Percentiles rank a stretch among this genome's conserved stretches.
Conservation (phyloP, 2,113 vertebrate genomes). For the Platycercus adscitus region DNA sequence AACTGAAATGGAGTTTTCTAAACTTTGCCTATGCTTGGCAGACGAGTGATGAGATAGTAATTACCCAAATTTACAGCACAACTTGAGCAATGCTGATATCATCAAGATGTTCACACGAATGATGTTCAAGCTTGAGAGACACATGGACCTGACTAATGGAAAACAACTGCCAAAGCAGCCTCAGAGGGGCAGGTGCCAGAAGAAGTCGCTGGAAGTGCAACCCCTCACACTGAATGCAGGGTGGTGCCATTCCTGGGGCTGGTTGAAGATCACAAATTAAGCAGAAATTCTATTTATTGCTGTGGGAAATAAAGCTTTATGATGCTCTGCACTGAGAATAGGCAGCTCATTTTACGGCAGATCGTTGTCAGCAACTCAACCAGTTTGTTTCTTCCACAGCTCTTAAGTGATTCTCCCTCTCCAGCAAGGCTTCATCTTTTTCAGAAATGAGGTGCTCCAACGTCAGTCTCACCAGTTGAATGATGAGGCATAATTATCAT, state of each 20-base stretch:
- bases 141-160: neutral
- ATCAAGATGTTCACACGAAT: neutral
- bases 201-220: neutral
- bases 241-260: neutral
- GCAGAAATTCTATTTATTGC: neutral
- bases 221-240: neutral
- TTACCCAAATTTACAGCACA: neutral
- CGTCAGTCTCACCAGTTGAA: neutral
- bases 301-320: neutral
- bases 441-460: neutral
- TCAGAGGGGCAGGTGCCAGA: neutral
- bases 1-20: conserved; percentile 5
- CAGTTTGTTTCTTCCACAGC: neutral
- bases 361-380: neutral
- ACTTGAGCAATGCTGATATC: neutral
- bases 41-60: neutral
- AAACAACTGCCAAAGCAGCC: neutral
- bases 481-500: neutral
- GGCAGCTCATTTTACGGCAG: neutral
- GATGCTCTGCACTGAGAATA: neutral
- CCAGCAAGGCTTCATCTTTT: neutral
- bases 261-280: neutral
- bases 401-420: neutral
- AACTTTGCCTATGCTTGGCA: neutral
- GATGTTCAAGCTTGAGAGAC: neutral